A percentile compares a stretch with the other conserved stretches of the same genome.
Conservation (phyloP, 2,113 vertebrate genomes). For the Taxidea taxus region DNA sequence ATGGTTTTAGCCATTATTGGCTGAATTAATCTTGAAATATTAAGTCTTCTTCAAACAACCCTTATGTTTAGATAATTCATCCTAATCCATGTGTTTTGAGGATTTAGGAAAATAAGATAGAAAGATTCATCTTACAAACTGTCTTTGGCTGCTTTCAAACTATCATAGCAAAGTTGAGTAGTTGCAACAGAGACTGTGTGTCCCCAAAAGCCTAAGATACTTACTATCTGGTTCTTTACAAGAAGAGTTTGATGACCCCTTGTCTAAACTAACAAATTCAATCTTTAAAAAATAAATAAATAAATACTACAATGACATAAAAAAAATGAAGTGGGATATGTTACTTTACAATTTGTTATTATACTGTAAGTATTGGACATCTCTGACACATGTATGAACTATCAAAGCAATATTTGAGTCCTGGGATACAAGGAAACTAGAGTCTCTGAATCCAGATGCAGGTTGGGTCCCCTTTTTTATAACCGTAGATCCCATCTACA, state of each 20-base stretch:
- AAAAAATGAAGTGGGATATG: not conserved
- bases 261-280: conserved; percentile 12
- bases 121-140: not conserved
- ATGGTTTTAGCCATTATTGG: not conserved
- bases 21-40: not conserved
- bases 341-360: not conserved
- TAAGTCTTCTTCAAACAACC: not conserved
- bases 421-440: not conserved
- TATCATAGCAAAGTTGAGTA: not conserved
- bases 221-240: not conserved
- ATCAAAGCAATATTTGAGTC: not conserved
- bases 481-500: not conserved
- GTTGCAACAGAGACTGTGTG: not conserved
- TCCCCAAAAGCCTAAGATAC: not conserved
- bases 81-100: not conserved
- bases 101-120: not conserved
- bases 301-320: not conserved
- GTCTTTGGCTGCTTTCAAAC: not conserved
- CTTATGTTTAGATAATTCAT: not conserved
- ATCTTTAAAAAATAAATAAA: not conserved
- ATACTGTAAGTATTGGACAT: not conserved
- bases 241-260: not conserved
- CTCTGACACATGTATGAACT: not conserved
- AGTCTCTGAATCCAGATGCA: not conserved
- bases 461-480: not conserved